Evolutionary conservation across 2,888 invertebrate species (phyloP).

Genomic region (Drosophila pseudotakahashii): DNA sequence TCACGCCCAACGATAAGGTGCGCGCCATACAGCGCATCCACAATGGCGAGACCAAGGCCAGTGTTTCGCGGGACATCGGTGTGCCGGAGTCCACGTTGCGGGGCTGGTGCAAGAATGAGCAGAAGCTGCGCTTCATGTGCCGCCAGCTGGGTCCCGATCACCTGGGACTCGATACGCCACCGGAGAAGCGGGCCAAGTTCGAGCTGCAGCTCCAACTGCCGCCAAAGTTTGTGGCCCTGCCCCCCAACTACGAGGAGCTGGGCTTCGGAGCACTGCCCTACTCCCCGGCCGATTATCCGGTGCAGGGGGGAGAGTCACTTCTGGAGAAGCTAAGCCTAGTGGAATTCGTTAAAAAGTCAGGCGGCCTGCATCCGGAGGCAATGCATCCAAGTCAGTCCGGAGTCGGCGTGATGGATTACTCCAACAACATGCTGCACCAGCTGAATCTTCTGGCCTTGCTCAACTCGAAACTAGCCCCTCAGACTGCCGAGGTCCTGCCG

Average conservation of each 20-base stretch:
- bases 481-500: slow-evolving; percentile 4
- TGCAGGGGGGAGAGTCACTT: slow-evolving; percentile 76
- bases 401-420: slow-evolving; percentile 84
- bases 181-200: slow-evolving; percentile 81
- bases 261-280: slow-evolving; percentile 72
- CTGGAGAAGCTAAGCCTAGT: slow-evolving; percentile 80
- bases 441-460: slow-evolving; percentile 86
- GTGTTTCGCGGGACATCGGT: slow-evolving; percentile 92
- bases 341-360: slow-evolving; percentile 74
- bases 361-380: slow-evolving; percentile 60
- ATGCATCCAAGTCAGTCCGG: slow-evolving; percentile 42
- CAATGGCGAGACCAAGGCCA: slow-evolving; percentile 93
- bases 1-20: slow-evolving; percentile 91
- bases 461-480: slow-evolving; percentile 79
- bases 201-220: slow-evolving; percentile 64
- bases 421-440: slow-evolving; percentile 85
- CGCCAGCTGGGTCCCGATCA: slow-evolving; percentile 89
- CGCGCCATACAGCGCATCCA: slow-evolving; percentile 92
- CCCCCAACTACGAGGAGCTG: slow-evolving; percentile 78
- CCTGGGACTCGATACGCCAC: slow-evolving; percentile 72
- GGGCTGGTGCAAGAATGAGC: slow-evolving; percentile 94
- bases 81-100: slow-evolving; percentile 93
- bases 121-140: slow-evolving; percentile 89
- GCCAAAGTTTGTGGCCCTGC: slow-evolving; percentile 65
- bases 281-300: slow-evolving; percentile 69